These are phyloP conservation scores for Eupithecia subumbrata DNA, from an alignment of 2,888 invertebrate species.

Conservation along the genomic window DNA sequence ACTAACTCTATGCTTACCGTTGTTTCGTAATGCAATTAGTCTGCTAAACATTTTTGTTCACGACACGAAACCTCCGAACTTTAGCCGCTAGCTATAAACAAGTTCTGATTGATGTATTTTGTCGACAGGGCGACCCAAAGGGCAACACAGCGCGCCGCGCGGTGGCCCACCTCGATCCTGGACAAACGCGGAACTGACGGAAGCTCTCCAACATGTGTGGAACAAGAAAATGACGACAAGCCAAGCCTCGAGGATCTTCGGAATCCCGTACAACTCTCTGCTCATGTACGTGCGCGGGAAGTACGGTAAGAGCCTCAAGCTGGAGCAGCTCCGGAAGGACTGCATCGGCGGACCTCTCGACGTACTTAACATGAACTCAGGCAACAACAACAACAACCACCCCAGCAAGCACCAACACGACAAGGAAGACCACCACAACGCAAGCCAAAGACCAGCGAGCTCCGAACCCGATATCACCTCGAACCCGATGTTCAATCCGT, in stretches of 20 bases:
- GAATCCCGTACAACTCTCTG: slow-evolving; percentile 96
- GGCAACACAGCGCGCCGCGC: slow-evolving; percentile 95
- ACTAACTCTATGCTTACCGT: slow-evolving; percentile 56
- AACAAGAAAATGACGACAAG: slow-evolving; percentile 97
- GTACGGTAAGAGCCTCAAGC: slow-evolving; percentile 95
- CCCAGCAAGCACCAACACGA: slow-evolving; percentile 79
- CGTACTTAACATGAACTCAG: slow-evolving; percentile 86
- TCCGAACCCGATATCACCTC: slow-evolving; percentile 87
- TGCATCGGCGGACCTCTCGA: slow-evolving; percentile 93
- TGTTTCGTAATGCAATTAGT: slow-evolving; percentile 69
- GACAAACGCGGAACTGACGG: slow-evolving; percentile 96
- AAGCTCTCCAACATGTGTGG: slow-evolving; percentile 97
- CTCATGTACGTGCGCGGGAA: slow-evolving; percentile 96
- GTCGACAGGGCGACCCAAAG: slow-evolving; percentile 90
- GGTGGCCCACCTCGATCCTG: slow-evolving; percentile 96
- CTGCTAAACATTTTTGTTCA: slow-evolving; percentile 60
- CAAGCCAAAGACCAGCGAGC: slow-evolving; percentile 85
- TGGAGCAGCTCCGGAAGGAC: slow-evolving; percentile 94
- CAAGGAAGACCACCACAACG: slow-evolving; percentile 76
- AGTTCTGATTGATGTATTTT: slow-evolving; percentile 39
- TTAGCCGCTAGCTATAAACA: slow-evolving; percentile 19
- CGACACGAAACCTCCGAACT: slow-evolving; percentile 51
- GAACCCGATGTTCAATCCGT: slow-evolving; percentile 89
- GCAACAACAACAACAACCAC: slow-evolving; percentile 84
- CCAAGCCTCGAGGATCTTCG: slow-evolving; percentile 94